Percentiles rank a stretch among this genome's conserved stretches.
Conservation (phyloP, 2,113 vertebrate species). For the Xiphorhynchus elegans region DNA sequence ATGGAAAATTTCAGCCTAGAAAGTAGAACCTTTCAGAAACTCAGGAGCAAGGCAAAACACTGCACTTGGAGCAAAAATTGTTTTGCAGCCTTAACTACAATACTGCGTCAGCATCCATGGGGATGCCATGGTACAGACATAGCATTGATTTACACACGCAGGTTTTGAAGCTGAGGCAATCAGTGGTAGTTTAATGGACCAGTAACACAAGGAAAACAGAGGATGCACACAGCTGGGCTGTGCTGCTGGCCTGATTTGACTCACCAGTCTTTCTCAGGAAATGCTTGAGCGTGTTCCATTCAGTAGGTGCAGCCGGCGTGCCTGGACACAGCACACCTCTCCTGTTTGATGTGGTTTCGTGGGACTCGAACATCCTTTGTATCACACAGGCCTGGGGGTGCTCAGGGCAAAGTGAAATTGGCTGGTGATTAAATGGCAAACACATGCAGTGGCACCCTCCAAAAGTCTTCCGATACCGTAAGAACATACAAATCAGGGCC, state of each 20-base stretch:
- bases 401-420: background rate
- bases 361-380: background rate
- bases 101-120: background rate
- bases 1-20: conserved; percentile 70
- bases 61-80: conserved; percentile 18
- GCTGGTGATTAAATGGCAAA: conserved; percentile 21
- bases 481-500: background rate
- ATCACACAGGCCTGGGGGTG: background rate
- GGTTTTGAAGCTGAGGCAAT: background rate
- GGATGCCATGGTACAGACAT: background rate
- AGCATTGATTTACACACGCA: background rate
- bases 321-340: conserved; percentile 14
- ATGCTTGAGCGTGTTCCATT: conserved; percentile 51
- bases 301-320: conserved; percentile 39
- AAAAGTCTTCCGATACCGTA: background rate
- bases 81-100: conserved; percentile 34
- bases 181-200: conserved; percentile 36
- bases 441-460: background rate
- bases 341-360: conserved; percentile 36
- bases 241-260: conserved; percentile 58
- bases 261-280: conserved; percentile 58
- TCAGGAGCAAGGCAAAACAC: conserved; percentile 12
- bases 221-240: background rate
- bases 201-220: conserved; percentile 27
- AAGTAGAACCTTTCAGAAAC: conserved; percentile 61